phyloP scores from a whole-genome alignment of 2,113 vertebrate genomes.

The Zosterops borbonicus region DNA sequence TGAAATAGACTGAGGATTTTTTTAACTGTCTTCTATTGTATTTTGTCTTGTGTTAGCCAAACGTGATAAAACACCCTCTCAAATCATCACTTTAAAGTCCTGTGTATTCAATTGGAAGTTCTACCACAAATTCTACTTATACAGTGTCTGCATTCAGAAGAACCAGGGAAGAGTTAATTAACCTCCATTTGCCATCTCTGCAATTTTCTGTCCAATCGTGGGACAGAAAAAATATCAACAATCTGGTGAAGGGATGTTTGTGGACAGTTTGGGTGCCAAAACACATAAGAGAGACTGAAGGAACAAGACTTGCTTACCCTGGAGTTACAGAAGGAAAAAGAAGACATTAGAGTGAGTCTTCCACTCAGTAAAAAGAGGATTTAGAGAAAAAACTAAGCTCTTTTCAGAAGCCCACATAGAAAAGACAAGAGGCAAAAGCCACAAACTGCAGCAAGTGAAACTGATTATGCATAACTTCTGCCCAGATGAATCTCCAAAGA shows the following conservation, averaged over 20 bases:
- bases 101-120: background rate
- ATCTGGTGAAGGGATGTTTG: background rate
- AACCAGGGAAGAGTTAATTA: background rate
- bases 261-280: rapidly evolving
- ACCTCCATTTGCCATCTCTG: background rate
- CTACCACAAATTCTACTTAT: background rate
- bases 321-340: background rate
- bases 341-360: background rate
- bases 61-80: background rate
- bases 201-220: background rate
- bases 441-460: background rate
- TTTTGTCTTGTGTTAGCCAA: background rate
- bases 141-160: background rate
- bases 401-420: background rate
- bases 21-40: background rate
- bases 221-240: background rate
- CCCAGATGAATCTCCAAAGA: background rate
- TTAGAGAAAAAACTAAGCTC: background rate
- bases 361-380: background rate
- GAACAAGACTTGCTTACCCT: background rate
- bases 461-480: background rate
- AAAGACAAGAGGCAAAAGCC: background rate
- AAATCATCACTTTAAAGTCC: background rate
- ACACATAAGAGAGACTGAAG: background rate
- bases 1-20: background rate